Evolutionary conservation across 2,888 invertebrate species (phyloP).

Genomic region (Agrenia bidenticulata): DNA sequence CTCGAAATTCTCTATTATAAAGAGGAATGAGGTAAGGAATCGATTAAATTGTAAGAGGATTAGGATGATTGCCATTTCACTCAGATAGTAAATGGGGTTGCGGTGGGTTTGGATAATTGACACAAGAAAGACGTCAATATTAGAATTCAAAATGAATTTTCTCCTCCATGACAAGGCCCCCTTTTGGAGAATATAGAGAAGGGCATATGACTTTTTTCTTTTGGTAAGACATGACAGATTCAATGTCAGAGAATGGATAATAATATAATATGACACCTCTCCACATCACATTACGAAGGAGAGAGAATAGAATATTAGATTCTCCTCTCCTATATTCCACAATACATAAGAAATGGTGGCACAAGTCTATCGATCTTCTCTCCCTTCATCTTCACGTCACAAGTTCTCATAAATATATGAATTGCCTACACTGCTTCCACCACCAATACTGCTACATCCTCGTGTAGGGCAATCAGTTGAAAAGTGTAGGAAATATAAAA

Average conservation of each 20-base stretch:
- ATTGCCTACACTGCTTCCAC: neutral
- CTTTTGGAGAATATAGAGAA: too few species aligned
- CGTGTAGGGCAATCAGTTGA: too few species aligned
- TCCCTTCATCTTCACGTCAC: slow-evolving; percentile 2
- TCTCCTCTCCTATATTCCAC: neutral
- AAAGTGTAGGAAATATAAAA: neutral
- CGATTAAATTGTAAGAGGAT: slow-evolving; percentile 32
- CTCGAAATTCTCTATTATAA: too few species aligned
- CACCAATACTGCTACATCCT: too few species aligned
- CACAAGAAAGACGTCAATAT: slow-evolving; percentile 5
- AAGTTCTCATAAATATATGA: slow-evolving; percentile 3
- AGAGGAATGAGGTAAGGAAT: slow-evolving; percentile 22
- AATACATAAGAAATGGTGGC: neutral
- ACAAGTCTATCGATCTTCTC: slow-evolving; percentile 6
- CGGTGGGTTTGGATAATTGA: neutral
- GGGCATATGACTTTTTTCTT: too few species aligned
- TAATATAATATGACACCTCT: too few species aligned
- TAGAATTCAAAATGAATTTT: slow-evolving; percentile 2
- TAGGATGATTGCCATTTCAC: slow-evolving; percentile 11
- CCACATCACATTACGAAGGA: too few species aligned
- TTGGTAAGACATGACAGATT: too few species aligned
- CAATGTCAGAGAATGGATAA: too few species aligned
- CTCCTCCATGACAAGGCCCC: too few species aligned
- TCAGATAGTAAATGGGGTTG: too few species aligned
- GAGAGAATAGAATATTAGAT: too few species aligned